A percentile compares a stretch with the other conserved stretches of the same genome.
phyloP scores from a whole-genome alignment of 2,113 vertebrate species.

The Lampris incognitus region DNA sequence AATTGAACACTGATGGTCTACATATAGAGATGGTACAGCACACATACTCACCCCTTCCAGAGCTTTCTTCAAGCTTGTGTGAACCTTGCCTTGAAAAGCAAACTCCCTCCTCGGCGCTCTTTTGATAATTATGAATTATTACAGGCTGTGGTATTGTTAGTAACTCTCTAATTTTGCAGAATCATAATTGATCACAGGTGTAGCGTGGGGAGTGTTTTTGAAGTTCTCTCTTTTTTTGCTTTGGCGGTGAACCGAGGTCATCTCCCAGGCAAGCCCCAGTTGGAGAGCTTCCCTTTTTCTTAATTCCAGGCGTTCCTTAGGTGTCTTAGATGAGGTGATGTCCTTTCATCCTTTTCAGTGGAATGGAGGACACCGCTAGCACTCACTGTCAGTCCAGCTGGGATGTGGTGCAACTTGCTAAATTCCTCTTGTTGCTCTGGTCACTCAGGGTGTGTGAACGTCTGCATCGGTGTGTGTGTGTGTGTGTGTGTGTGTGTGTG shows the following conservation, averaged over 20 bases:
- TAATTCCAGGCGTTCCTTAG: constrained; percentile 76
- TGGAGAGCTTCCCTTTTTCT: constrained; percentile 78
- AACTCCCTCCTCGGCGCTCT: constrained; percentile 59
- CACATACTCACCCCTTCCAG: constrained; percentile 8
- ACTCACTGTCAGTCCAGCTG: constrained; percentile 79
- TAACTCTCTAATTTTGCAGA: constrained; percentile 77
- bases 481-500: constrained; percentile 54
- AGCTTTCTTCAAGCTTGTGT: constrained; percentile 42
- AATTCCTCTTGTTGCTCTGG: constrained; percentile 81
- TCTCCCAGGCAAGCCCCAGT: constrained; percentile 72
- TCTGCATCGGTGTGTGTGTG: constrained; percentile 35
- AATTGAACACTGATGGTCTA: constrained; percentile 42
- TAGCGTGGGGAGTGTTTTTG: constrained; percentile 68
- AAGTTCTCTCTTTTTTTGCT: constrained; percentile 67
- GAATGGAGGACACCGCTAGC: constrained; percentile 76
- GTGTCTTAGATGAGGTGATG: constrained; percentile 68
- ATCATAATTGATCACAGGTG: constrained; percentile 81
- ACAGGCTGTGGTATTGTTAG: constrained; percentile 71
- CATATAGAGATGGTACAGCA: constrained; percentile 39
- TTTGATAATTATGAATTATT: constrained; percentile 81
- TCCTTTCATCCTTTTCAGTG: constrained; percentile 78
- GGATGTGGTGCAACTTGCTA: constrained; percentile 77
- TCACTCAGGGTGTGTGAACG: constrained; percentile 72
- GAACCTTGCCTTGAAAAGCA: constrained; percentile 51
- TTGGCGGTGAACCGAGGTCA: constrained; percentile 73